Base-by-base conservation (phyloP, 2,888 invertebrate species). In the Chloroclysta siterata region DNA sequence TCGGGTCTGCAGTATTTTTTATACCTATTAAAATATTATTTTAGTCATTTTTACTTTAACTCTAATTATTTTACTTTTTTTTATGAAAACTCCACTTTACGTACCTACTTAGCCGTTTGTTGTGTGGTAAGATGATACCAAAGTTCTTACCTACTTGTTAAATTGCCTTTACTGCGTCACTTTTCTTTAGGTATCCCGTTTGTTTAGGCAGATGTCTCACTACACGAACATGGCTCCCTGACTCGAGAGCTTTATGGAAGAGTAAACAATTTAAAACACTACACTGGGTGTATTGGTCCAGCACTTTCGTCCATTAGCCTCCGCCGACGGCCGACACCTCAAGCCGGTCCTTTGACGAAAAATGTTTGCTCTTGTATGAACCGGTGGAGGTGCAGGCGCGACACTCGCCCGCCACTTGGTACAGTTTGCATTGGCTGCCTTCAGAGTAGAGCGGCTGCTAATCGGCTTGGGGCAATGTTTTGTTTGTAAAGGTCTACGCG, bases 181-280 rank as follows among this genome's bases (percentile, higher is more conserved):
- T 61, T 65, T 63, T 65, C 66, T 60, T 59, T 68, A 73, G 70
- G 74, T 72, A 76, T 76, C 73, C 69, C 76, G 81, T 78, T 84
- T 71, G 72, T 71, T 73, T 76, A 75, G 74, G 73, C 69, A 79
- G 83, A 84, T 77, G 72, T 78, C 77, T 83, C 77, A 81, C 79
- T 83, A 75, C 72, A 68, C 71, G 75, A 78, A 79, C 78, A 80
- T 75, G 76, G 80, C 79, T 79, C 76, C 79, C 78, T 78, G 76
- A 73, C 82, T 87, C 82, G 82, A 92, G 88, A 88, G 93, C 88
- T 92, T 92, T 93, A 93, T 93, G 93, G 92, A 83, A 89, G 84
- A 84, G 89, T 84, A 93, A 93, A 93, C 90, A 93, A 85, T 93
- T 93, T 93, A 93, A 93, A 93, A 93, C 93, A 93, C 93, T 90